Evolutionary conservation across 2,797 vertebrate genomes (phyloP), one percentile per base, ranked within the genome.

Genomic region (Paratrypauchen microcephalus): DNA sequence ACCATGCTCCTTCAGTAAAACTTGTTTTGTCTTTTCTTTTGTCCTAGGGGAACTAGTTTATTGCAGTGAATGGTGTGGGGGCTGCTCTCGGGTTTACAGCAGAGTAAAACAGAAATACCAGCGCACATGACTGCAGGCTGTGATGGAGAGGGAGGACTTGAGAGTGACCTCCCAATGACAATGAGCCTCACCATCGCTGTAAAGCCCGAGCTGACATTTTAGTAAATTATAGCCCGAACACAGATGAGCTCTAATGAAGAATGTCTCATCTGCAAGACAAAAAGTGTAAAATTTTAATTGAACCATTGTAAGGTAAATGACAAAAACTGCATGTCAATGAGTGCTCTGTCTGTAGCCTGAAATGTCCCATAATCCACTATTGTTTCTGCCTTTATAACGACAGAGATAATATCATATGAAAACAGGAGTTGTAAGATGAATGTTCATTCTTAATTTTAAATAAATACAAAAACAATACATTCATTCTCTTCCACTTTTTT

Each of bases 111-210:
- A 62, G 71, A 76, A 16, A 32, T 65, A 72, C 4, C 47, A 68
- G 81, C 69, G 66, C n/a, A 75, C 71, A 79, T 76, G 77, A 73
- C 72, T 74, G 75, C 76, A 45, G 68, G 66, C 56, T 85, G 73
- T 86, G 83, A 87, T 84, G 83, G 74, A 76, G 77, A 67, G 69
- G 68, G 68, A 30, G 48, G 76, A 79, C 73, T 80, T 81, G 69
- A 82, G 75, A 73, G 69, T 69, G 83, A 84, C 80, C 74, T 80
- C 85, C 81, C 79, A 71, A 81, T 88, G 83, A 83, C 83, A 83
- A 73, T 69, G 79, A 68, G 84, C 28, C 32, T 68, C 48, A 61
- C 28, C 58, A 5, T 65, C 48, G 69, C 79, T 66, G 64, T 70
- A 70, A 77, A 79, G 77, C 45, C 16, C 60, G 7, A 24, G 59